Base-by-base conservation (phyloP, 2,797 vertebrate species). In the Myripristis jacobus region DNA sequence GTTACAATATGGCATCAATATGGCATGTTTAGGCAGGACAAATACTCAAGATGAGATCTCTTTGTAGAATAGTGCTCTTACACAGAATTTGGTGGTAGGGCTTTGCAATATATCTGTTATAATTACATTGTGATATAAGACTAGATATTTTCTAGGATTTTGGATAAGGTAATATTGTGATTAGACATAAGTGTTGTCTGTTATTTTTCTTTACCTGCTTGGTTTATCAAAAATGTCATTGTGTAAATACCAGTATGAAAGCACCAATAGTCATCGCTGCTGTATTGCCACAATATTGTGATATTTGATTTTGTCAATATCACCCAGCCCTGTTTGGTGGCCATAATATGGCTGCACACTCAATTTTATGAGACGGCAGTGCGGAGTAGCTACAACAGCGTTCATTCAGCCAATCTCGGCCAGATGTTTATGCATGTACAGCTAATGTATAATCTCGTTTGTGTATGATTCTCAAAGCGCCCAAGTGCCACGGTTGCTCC, bases 1-100 rank as follows among this genome's bases (percentile, higher is more conserved):
- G 15, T 66, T 76, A 63, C 70, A 63, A 68, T 47, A 13, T 44
- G 53, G 22, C 47, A 62, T 75, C 62, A 48, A 15, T 51, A 25
- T 36, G 51, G 16, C 18, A n/a, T 34, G 22, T 16, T 19, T 10
- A 38, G 21, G 13, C 22, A 6, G 16, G 22, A 25, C 21, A 43
- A 6, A 41, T 21, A 38, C 18, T 56, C 6, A 13, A 52, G 22
- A 2, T 16, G 22, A 52, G 43, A 44, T 44, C 50, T 27, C 50
- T 27, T 24, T 52, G 12, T 13, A 15, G 50, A 13, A 19, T 15
- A 16, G 50, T 13, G 22, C 15, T 25, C 50, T 52, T 13, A 52
- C 16, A 22, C 10, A 24, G 48, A 6, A 22, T 3, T 4, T 51
- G 19, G 4, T 24, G 21, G 48, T 2, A n/a, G n/a, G n/a, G n/a